Evolutionary conservation across 2,797 vertebrate species (phyloP).

Genomic region (Smutsia temminckii): DNA sequence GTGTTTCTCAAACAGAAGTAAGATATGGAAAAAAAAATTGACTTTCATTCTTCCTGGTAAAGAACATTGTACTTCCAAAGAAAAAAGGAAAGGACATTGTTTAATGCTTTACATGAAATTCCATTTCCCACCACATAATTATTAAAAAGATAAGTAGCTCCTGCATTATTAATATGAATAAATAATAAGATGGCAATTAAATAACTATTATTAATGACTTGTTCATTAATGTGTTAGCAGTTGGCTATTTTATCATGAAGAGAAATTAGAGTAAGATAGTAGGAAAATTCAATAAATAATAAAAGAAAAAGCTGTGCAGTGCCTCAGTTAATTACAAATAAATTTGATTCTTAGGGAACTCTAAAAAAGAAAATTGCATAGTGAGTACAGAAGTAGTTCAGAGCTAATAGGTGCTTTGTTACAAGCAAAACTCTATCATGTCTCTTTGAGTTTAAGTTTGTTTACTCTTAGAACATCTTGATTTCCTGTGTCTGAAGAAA

Average conservation of each 20-base stretch:
- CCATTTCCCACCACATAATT: constrained; percentile 73
- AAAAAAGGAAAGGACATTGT: background rate
- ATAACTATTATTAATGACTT: constrained; percentile 85
- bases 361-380: constrained; percentile 53
- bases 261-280: constrained; percentile 83
- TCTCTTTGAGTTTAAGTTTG: constrained; percentile 67
- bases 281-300: constrained; percentile 83
- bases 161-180: constrained; percentile 86
- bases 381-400: constrained; percentile 43
- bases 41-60: constrained; percentile 37
- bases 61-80: background rate
- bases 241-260: constrained; percentile 83
- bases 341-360: constrained; percentile 78
- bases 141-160: constrained; percentile 80
- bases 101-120: constrained; percentile 61
- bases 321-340: constrained; percentile 84
- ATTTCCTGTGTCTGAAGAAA: constrained; percentile 80
- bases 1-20: background rate
- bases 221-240: constrained; percentile 86
- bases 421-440: constrained; percentile 27
- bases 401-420: constrained; percentile 57
- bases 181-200: constrained; percentile 85
- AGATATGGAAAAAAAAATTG: background rate
- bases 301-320: constrained; percentile 79
- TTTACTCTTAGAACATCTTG: constrained; percentile 75